Evolutionary conservation across 2,888 invertebrate species (phyloP), one percentile per base, ranked within the genome.

Genomic region (Eudasyphora cyanicolor): DNA sequence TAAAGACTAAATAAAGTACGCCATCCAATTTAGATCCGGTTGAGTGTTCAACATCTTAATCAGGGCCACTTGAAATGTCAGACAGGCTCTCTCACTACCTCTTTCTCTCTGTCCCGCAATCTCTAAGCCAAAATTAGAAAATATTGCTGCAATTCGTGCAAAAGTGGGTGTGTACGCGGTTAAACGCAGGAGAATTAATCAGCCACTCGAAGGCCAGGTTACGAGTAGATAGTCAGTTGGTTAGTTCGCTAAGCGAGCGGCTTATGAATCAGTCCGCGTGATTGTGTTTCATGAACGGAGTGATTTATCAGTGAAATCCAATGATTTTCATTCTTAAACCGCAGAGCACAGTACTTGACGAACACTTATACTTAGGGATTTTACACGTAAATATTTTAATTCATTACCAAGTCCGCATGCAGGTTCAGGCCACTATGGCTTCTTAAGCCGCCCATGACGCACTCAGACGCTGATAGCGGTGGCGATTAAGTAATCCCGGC

Each of bases 161-260:
- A 67, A 76, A 70, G 79, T 84, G 84, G 84, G 84, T 80, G 82
- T 78, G 85, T 78, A 71, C 80, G 84, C 75, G 82, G 54, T 86
- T 89, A 81, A 85, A 86, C 86, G 64, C 74, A 84, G 62, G 32
- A 70, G 17, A 54, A 64, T 75, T 77, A 77, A 77, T 75, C 49
- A 38, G 5, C 38, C 71, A 82, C 60, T 75, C 27, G 21, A 76
- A 70, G 17, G 62, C 2, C 8, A 54, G 64, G 69, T 27, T 27
- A 27, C 19, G 19, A 12, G 35, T 69, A 27, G 21, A 27, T 21
- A 6, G 7, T 62, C 32, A 27, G n/a, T n/a, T 7, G 8, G 54
- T 35, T 35, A n/a, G 73, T 75, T 7, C 42, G 75, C 29, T 84
- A 86, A 79, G 64, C 51, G 0, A 32, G 45, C 27, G 49, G 60